Percentiles rank a stretch among this genome's conserved stretches.
Evolutionary conservation across 2,113 vertebrate genomes (phyloP).

Genomic region (Xenopus tropicalis): DNA sequence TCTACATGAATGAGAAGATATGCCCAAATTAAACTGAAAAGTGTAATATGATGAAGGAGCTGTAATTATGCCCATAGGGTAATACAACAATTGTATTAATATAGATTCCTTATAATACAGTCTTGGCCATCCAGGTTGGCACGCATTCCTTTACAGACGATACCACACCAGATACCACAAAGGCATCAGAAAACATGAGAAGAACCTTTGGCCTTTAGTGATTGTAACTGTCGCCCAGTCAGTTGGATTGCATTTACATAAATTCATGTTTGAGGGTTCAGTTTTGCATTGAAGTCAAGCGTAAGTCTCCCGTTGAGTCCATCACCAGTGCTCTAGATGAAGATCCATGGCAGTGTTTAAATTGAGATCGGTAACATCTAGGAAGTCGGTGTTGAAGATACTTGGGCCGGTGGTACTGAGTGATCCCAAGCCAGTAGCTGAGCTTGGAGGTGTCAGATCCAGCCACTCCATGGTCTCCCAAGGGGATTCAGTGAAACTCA

Average conservation of each 20-base stretch:
- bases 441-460: conserved; percentile 89
- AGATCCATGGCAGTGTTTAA: conserved; percentile 94
- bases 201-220: background rate
- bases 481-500: conserved; percentile 87
- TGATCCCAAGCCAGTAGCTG: conserved; percentile 71
- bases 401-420: conserved; percentile 74
- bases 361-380: conserved; percentile 91
- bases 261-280: background rate
- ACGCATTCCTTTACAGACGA: too few species aligned
- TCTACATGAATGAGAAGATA: too few species aligned
- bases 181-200: too few species aligned
- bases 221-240: background rate
- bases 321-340: conserved; percentile 91
- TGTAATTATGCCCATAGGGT: too few species aligned
- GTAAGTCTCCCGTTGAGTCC: background rate
- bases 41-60: too few species aligned
- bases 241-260: background rate
- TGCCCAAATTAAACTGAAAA: too few species aligned
- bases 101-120: too few species aligned
- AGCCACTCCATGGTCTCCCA: conserved; percentile 98
- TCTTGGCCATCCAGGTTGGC: too few species aligned
- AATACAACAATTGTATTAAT: too few species aligned
- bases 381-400: conserved; percentile 94
- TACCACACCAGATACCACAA: too few species aligned
- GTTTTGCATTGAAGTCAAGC: conserved; percentile 21